Evolutionary conservation across 2,113 vertebrate genomes (phyloP).

Genomic region (Strigops habroptila): DNA sequence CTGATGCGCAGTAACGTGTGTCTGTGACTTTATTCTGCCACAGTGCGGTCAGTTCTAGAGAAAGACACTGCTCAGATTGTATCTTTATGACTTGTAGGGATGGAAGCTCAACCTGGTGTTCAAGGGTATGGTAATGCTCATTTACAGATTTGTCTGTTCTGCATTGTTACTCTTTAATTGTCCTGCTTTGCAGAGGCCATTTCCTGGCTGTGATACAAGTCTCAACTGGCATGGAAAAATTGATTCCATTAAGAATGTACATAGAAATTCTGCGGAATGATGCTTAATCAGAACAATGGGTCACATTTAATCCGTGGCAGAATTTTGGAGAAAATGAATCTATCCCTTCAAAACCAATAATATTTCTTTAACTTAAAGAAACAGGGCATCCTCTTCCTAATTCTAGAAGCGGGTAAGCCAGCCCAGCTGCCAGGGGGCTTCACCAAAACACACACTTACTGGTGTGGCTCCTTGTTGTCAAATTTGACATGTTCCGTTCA

Average conservation of each 20-base stretch:
- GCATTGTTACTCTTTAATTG: accelerated
- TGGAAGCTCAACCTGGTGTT: background rate
- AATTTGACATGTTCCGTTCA: background rate
- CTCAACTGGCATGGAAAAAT: background rate
- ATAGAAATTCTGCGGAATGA: accelerated
- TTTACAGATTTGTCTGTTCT: background rate
- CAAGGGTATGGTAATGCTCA: background rate
- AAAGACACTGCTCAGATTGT: background rate
- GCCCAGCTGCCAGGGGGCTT: background rate
- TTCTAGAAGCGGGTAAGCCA: background rate
- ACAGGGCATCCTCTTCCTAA: accelerated
- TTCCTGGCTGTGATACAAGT: background rate
- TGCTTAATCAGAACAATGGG: accelerated
- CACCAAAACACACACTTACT: background rate
- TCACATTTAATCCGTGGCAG: accelerated
- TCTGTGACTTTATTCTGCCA: background rate
- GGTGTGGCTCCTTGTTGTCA: too few relatives aligned
- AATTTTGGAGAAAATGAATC: background rate
- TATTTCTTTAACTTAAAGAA: background rate
- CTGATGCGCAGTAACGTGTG: accelerated
- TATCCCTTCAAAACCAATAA: background rate
- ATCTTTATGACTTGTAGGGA: background rate
- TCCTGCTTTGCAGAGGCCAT: accelerated
- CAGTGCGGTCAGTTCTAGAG: background rate
- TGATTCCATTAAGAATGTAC: accelerated